Percentiles rank a stretch among this genome's conserved stretches.
Evolutionary conservation across 2,797 vertebrate species (phyloP).

Genomic region (Lithobates pipiens): DNA sequence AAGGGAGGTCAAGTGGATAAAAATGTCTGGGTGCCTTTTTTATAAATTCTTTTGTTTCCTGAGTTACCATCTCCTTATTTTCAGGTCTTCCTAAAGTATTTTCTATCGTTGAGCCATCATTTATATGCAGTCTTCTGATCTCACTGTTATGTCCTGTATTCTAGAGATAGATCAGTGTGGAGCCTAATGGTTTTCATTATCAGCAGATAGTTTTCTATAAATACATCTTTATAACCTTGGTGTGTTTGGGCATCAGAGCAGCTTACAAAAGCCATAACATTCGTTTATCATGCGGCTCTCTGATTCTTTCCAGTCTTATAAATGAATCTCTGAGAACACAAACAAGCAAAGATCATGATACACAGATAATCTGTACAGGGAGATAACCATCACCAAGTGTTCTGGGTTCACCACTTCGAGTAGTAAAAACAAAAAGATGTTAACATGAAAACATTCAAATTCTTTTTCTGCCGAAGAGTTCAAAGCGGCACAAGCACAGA

Average conservation of each 20-base stretch:
- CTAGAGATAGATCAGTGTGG: neutral
- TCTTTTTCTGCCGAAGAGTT: slow-evolving; percentile 17
- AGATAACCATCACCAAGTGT: slow-evolving; percentile 12
- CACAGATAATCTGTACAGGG: slow-evolving; percentile 13
- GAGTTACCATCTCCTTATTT: no score
- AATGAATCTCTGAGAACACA: slow-evolving; percentile 45
- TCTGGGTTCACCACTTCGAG: slow-evolving; percentile 28
- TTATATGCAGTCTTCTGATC: neutral
- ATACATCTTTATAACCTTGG: slow-evolving; percentile 23
- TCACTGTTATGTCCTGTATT: neutral
- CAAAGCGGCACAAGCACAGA: slow-evolving; percentile 14
- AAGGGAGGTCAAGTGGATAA: no score
- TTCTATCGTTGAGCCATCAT: neutral
- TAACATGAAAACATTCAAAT: slow-evolving; percentile 33
- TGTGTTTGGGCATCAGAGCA: slow-evolving; percentile 1
- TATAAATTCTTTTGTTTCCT: no score
- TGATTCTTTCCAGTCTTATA: slow-evolving; percentile 8
- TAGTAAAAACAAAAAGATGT: slow-evolving; percentile 36
- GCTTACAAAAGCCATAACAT: slow-evolving; percentile 13
- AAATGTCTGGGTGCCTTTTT: no score
- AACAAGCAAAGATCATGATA: slow-evolving; percentile 19
- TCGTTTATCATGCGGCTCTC: slow-evolving; percentile 3
- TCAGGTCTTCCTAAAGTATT: neutral
- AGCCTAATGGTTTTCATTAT: slow-evolving; percentile 25
- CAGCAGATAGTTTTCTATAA: slow-evolving; percentile 37